phyloP scores from a whole-genome alignment of 2,113 vertebrate species.

The Sorex araneus region DNA sequence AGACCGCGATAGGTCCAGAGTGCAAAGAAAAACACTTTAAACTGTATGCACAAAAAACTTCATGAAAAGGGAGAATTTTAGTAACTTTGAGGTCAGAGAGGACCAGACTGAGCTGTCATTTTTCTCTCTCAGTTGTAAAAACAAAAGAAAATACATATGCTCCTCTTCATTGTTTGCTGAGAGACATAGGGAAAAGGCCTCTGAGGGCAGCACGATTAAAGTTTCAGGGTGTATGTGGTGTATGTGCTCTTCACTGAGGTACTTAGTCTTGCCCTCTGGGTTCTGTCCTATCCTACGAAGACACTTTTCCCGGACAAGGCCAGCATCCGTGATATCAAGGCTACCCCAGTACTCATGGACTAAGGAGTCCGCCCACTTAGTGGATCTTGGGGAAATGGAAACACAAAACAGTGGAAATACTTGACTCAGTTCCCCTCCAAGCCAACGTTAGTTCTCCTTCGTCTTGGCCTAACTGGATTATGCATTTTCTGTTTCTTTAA shows the following conservation, averaged over 20 bases:
- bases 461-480: neutral
- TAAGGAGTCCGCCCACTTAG: neutral
- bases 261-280: neutral
- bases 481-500: constrained; percentile 43
- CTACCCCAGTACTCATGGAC: accelerated
- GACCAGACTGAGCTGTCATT: neutral
- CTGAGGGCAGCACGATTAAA: neutral
- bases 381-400: neutral
- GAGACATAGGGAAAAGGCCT: too few species aligned
- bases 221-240: neutral
- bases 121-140: neutral
- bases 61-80: neutral
- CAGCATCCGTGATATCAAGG: neutral
- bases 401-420: neutral
- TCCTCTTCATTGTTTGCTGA: neutral
- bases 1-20: neutral
- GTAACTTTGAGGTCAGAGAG: neutral
- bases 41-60: neutral
- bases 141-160: neutral
- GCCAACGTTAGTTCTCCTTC: neutral
- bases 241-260: neutral
- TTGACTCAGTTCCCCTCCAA: neutral
- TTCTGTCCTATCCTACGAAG: neutral
- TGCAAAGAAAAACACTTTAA: neutral
- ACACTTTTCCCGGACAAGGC: neutral